Conservation (phyloP, 1,140 invertebrate species). For the Dendroctonus valens region DNA sequence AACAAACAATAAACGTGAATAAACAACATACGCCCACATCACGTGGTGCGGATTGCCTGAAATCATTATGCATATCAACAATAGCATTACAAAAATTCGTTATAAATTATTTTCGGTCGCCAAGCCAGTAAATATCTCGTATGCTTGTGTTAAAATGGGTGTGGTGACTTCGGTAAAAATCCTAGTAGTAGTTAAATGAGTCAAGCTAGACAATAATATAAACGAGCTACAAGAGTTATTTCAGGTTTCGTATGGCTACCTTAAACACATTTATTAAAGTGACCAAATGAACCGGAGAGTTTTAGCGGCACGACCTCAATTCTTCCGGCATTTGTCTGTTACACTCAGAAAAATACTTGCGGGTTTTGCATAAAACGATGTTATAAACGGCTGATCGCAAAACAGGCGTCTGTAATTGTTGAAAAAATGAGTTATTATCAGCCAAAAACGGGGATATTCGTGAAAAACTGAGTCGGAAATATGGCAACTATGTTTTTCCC, state of each 20-base stretch:
- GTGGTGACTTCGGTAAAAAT: slow-evolving; percentile 11
- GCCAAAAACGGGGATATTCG: too few species aligned
- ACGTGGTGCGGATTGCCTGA: too few species aligned
- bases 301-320: not conserved
- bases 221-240: slow-evolving; percentile 29
- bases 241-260: slow-evolving; percentile 24
- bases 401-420: too few species aligned
- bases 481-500: too few species aligned
- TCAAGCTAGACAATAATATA: slow-evolving; percentile 27
- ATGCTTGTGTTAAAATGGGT: slow-evolving; percentile 12
- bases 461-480: too few species aligned
- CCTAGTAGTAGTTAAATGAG: slow-evolving; percentile 17
- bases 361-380: too few species aligned
- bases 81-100: not conserved
- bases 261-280: slow-evolving; percentile 24
- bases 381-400: too few species aligned
- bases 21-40: not conserved
- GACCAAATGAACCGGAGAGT: slow-evolving; percentile 19
- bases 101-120: not conserved
- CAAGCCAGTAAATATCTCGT: slow-evolving; percentile 3
- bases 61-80: not conserved
- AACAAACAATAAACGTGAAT: not conserved
- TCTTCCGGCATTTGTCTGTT: too few species aligned
- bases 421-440: too few species aligned
- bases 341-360: too few species aligned